phyloP scores from a whole-genome alignment of 2,113 vertebrate species.

The Oreochromis aureus region DNA sequence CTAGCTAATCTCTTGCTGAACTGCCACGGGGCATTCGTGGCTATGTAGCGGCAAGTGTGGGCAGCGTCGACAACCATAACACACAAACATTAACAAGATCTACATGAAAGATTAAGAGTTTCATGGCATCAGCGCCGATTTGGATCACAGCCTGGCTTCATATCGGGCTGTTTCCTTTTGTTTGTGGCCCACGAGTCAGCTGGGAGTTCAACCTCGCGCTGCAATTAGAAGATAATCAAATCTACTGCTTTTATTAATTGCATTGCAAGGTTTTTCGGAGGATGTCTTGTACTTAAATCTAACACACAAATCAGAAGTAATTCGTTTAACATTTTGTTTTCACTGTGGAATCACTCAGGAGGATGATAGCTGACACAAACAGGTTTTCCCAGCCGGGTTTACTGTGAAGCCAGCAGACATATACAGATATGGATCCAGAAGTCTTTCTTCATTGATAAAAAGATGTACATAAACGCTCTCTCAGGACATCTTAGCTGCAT shows the following conservation, averaged over 20 bases:
- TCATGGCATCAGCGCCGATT: not conserved
- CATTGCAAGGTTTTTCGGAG: not conserved
- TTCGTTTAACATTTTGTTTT: not conserved
- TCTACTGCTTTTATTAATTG: conserved; percentile 3
- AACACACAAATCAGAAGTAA: not conserved
- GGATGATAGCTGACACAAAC: not conserved
- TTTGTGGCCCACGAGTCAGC: not conserved
- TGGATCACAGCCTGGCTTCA: not conserved
- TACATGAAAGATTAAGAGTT: conserved; percentile 31
- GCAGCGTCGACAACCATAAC: not conserved
- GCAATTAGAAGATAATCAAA: not conserved
- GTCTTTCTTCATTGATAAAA: not conserved
- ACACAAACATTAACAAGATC: conserved; percentile 34
- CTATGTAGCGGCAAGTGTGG: not conserved
- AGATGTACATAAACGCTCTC: not conserved
- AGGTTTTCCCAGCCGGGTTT: not conserved
- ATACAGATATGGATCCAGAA: not conserved
- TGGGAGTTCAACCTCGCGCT: not conserved
- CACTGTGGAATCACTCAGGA: not conserved
- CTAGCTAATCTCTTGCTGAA: conserved; percentile 33
- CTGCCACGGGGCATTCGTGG: not conserved
- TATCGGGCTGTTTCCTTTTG: not conserved
- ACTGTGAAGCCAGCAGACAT: not conserved
- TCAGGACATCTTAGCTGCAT: not conserved
- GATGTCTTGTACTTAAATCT: not conserved